Base-by-base conservation (phyloP, 2,113 vertebrate genomes). In the Odobenus rosmarus region DNA sequence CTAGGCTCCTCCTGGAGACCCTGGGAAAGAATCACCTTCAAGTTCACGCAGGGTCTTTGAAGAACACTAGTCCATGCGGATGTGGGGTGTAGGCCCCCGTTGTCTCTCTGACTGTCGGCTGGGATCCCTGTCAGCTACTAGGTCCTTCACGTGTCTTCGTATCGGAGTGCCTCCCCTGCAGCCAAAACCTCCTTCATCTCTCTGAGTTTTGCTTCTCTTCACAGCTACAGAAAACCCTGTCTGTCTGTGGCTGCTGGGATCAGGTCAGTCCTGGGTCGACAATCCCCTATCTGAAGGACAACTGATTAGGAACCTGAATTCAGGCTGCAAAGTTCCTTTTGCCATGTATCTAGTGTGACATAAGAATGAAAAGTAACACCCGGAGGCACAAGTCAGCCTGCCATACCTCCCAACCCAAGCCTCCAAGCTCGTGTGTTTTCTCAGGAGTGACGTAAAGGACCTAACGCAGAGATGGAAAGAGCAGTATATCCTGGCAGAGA, bases 131-230 rank as follows among this genome's bases (percentile, higher is more conserved):
- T 64, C 15, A 53, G 69, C 69, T 85, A 7, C 39, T 28, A 33
- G 19, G 28, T 46, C 28, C 36, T 8, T 21, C 3, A 19, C 23
- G 19, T 57, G 69, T 16, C 24, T 23, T 23, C 46, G 4, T 31
- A 0, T 7, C 67, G 64, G 8, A 64, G 55, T 15, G 28, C 4
- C 16, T 23, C 3, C 26, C n/a, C 39, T 53, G 36, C 62, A 14
- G 5, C 16, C 42, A 36, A 7, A 1, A 16, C 1, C 36, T 42
- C 33, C 3, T 28, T 3, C 53, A 39, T 12, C 14, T 5, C 59
- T 39, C 46, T 71, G 33, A 72, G 28, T 57, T 67, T 18, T 9
- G 7, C 23, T 39, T 59, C 36, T 5, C 36, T 33, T 21, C 33
- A 16, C 12, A 18, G 5, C 53, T 24, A 14, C 12, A 83, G 39